phyloP scores from a whole-genome alignment of 2,797 vertebrate genomes.

The Myiothlypis coronata region DNA sequence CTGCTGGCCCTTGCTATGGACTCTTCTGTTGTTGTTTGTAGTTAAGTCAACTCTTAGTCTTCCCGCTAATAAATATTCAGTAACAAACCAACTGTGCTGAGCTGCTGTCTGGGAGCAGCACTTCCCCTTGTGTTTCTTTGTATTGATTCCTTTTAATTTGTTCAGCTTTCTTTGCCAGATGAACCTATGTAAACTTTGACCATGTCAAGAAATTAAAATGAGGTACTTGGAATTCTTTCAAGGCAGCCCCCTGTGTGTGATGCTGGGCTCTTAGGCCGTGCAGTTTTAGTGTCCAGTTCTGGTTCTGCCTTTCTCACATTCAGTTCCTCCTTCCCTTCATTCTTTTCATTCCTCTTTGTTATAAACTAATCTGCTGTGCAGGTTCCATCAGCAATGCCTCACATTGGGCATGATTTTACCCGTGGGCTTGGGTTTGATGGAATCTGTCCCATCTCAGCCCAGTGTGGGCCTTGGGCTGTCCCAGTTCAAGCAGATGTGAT shows the following conservation, averaged over 20 bases:
- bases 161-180: constrained; percentile 56
- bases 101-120: constrained; percentile 63
- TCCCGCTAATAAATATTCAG: constrained; percentile 70
- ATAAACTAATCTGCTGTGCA: not conserved
- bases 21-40: constrained; percentile 68
- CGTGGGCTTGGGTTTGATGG: fast-evolving
- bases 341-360: not conserved
- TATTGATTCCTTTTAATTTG: constrained; percentile 66
- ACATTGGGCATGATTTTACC: not conserved
- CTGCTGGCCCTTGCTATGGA: constrained; percentile 9
- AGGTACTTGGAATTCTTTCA: constrained; percentile 78
- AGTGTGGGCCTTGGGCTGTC: fast-evolving
- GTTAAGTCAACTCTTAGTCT: constrained; percentile 69
- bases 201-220: constrained; percentile 79
- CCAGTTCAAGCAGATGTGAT: fast-evolving
- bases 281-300: not conserved
- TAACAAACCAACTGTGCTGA: constrained; percentile 70
- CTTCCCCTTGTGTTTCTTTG: constrained; percentile 67
- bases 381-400: not conserved
- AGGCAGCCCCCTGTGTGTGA: constrained; percentile 60
- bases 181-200: constrained; percentile 78
- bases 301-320: not conserved
- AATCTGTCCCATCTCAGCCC: not conserved
- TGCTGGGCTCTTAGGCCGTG: not conserved
- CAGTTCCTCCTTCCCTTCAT: not conserved